phyloP scores from a whole-genome alignment of 2,888 invertebrate genomes.

The Zootermopsis nevadensis region DNA sequence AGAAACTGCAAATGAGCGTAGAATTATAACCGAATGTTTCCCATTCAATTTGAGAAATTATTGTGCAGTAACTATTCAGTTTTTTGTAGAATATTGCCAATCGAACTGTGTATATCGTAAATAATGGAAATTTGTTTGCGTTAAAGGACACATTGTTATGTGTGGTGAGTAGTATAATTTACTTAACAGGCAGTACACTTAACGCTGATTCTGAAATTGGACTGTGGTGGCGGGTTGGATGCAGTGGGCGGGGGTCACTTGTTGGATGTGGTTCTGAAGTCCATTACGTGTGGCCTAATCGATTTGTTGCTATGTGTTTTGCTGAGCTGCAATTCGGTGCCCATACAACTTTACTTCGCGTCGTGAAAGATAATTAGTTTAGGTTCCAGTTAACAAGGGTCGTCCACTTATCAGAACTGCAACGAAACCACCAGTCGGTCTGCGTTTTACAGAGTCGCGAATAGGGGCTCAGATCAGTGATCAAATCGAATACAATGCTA shows the following conservation, averaged over 20 bases:
- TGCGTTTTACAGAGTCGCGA: too few relatives aligned
- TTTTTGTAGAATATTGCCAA: background rate
- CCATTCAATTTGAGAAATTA: too few relatives aligned
- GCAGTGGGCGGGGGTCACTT: background rate
- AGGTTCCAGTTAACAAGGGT: background rate
- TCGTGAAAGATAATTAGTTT: background rate
- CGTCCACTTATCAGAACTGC: too few relatives aligned
- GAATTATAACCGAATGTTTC: too few relatives aligned
- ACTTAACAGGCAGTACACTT: background rate
- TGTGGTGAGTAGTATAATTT: background rate
- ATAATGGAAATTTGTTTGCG: background rate
- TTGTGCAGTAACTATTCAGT: too few relatives aligned
- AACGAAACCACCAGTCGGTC: too few relatives aligned
- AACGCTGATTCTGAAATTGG: background rate
- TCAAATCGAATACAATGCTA: too few relatives aligned
- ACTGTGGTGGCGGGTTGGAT: too few relatives aligned
- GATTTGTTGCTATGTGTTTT: conserved; percentile 10
- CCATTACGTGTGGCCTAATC: background rate
- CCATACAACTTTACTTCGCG: background rate
- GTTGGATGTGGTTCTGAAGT: conserved; percentile 9
- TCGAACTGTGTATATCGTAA: background rate
- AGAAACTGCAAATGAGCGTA: too few relatives aligned
- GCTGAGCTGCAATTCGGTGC: background rate
- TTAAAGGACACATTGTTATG: background rate
- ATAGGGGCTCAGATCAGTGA: too few relatives aligned